These are phyloP conservation scores for Actenoides hombroni DNA, from an alignment of 2,113 vertebrate genomes.

Conservation along the genomic window DNA sequence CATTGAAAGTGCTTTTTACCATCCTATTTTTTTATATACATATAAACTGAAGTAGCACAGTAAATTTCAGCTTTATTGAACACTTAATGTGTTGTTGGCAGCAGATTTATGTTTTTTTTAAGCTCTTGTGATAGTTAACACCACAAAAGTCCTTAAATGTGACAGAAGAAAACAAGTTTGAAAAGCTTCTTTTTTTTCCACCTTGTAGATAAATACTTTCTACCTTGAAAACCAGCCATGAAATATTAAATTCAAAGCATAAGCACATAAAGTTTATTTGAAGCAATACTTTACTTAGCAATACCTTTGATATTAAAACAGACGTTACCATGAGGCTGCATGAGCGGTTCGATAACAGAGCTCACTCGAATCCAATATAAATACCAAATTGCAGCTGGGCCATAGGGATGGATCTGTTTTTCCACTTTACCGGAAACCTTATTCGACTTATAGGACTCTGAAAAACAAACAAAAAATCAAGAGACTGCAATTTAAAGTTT, in stretches of 20 bases:
- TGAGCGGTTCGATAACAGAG: neutral
- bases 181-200: neutral
- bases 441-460: neutral
- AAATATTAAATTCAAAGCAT: neutral
- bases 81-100: neutral
- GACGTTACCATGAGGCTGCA: neutral
- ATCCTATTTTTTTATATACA: neutral
- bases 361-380: neutral
- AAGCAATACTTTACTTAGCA: neutral
- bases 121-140: neutral
- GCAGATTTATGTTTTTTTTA: neutral
- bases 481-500: neutral
- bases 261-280: neutral
- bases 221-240: neutral
- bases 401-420: neutral
- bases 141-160: neutral
- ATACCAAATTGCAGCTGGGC: neutral
- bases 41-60: neutral
- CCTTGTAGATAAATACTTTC: neutral
- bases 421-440: neutral
- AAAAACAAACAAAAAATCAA: neutral
- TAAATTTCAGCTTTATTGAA: constrained; percentile 19
- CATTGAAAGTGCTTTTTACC: neutral
- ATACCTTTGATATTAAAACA: neutral
- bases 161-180: neutral